phyloP scores from a whole-genome alignment of 1,140 invertebrate species.

The Agrypnia vestita region DNA sequence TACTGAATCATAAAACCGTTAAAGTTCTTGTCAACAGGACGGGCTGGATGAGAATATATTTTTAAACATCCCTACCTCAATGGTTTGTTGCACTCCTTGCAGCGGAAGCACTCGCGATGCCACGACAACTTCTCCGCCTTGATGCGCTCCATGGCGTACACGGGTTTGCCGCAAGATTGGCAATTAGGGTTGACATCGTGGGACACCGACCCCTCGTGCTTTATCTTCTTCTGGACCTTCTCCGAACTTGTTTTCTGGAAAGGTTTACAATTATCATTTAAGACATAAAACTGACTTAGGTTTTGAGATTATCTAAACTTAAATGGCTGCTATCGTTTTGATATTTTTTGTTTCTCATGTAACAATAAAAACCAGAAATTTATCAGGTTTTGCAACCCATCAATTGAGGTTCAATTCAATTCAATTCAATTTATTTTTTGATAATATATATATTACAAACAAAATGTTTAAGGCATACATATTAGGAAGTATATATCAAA shows the following conservation, averaged over 20 bases:
- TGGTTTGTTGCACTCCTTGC: constrained; percentile 90
- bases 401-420: too few species aligned
- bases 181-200: constrained; percentile 75
- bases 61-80: constrained; percentile 77
- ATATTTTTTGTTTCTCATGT: too few species aligned
- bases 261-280: background rate
- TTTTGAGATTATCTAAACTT: background rate
- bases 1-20: too few species aligned
- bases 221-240: constrained; percentile 70
- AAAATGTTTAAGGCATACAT: too few species aligned
- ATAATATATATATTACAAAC: too few species aligned
- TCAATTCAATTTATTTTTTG: too few species aligned
- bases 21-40: too few species aligned
- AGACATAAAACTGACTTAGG: background rate
- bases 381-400: too few species aligned
- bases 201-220: constrained; percentile 62
- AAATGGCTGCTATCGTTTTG: background rate
- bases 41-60: too few species aligned
- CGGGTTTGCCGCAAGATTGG: constrained; percentile 87
- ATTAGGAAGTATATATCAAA: too few species aligned
- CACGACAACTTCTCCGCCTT: constrained; percentile 90
- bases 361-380: background rate
- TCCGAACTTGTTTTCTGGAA: constrained; percentile 69
- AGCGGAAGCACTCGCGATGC: constrained; percentile 95
- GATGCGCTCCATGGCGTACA: constrained; percentile 95